Evolutionary conservation across 2,797 vertebrate genomes (phyloP).

Genomic region (Toxotes lorentzi): DNA sequence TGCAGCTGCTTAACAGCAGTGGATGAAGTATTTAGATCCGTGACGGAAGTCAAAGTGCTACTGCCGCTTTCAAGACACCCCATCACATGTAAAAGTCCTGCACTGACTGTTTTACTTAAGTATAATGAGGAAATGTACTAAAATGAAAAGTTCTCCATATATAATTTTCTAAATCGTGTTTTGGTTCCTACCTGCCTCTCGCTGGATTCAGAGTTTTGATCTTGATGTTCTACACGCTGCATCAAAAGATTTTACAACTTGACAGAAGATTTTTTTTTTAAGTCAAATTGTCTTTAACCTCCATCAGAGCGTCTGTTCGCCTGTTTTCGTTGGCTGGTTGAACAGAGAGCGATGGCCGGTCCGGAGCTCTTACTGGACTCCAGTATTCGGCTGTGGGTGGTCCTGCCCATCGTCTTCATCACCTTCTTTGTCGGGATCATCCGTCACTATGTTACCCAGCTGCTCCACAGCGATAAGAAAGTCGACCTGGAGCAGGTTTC

Average conservation of each 20-base stretch:
- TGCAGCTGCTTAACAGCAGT: not conserved
- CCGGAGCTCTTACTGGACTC: constrained; percentile 89
- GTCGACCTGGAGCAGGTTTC: constrained; percentile 86
- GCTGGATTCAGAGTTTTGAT: too few species aligned
- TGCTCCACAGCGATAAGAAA: constrained; percentile 87
- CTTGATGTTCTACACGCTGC: too few species aligned
- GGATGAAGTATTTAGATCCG: not conserved
- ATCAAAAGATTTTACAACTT: too few species aligned
- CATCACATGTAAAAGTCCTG: not conserved
- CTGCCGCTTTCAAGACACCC: not conserved
- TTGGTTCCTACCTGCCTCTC: too few species aligned
- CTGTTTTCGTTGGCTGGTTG: not conserved
- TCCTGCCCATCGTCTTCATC: constrained; percentile 90
- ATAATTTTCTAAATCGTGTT: too few species aligned
- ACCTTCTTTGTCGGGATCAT: constrained; percentile 88
- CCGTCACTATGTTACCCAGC: constrained; percentile 87
- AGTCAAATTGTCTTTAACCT: accelerated
- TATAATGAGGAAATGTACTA: too few species aligned
- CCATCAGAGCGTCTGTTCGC: constrained; percentile 23
- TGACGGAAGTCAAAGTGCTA: not conserved
- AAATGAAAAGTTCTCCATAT: too few species aligned
- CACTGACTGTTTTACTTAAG: not conserved
- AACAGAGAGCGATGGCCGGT: constrained; percentile 76
- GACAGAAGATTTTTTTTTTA: too few species aligned
- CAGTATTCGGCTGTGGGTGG: constrained; percentile 89